Conservation (phyloP, 92 coral and sea anemone species). For the Zoanthus solanderi region DNA sequence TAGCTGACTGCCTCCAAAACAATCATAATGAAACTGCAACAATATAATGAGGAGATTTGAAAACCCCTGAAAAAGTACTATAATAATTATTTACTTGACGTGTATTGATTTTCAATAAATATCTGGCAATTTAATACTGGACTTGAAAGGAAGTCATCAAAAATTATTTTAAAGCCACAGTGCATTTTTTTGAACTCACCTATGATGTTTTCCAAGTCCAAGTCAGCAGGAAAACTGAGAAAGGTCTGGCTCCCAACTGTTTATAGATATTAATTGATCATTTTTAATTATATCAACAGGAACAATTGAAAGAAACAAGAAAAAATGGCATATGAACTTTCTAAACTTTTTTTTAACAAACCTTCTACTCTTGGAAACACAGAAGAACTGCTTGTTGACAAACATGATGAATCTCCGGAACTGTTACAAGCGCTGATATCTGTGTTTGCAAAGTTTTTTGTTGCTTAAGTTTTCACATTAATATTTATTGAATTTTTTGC, state of each 20-base stretch:
- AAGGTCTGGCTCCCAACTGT: conserved; percentile 86
- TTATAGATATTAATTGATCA: not conserved
- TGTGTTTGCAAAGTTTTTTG: conserved; percentile 4
- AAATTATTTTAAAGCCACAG: too few species aligned
- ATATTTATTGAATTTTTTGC: too few species aligned
- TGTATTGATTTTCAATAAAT: too few species aligned
- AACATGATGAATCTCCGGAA: conserved; percentile 73
- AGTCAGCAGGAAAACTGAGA: conserved; percentile 80
- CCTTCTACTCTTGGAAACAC: conserved; percentile 66
- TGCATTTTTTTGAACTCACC: conserved; percentile 50
- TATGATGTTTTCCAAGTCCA: conserved; percentile 77
- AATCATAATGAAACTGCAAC: too few species aligned
- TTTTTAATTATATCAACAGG: not conserved
- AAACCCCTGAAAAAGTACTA: too few species aligned
- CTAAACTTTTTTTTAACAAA: conserved; percentile 16
- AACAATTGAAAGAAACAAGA: not conserved
- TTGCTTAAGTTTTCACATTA: too few species aligned
- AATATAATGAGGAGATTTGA: too few species aligned
- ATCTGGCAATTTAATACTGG: too few species aligned
- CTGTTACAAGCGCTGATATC: conserved; percentile 71
- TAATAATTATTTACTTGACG: too few species aligned
- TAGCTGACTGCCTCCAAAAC: too few species aligned
- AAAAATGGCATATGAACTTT: not conserved
- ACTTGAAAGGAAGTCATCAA: too few species aligned
- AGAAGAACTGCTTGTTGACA: conserved; percentile 62